phyloP scores from a whole-genome alignment of 1,140 invertebrate genomes.

The Brevipalpus yothersi region DNA sequence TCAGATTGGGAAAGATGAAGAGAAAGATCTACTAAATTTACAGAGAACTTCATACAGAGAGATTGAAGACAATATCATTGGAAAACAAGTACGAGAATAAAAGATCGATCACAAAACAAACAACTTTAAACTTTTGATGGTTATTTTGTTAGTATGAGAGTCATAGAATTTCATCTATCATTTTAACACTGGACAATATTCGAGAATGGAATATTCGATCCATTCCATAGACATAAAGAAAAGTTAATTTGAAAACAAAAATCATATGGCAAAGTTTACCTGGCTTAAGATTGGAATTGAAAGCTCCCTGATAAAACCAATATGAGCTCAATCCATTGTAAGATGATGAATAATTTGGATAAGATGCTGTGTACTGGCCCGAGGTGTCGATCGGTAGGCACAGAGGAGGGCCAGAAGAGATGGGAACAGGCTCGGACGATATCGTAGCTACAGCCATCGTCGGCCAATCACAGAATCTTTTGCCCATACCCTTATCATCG shows the following conservation, averaged over 20 bases:
- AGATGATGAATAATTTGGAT: background rate
- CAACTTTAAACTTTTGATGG: no score
- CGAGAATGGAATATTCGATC: no score
- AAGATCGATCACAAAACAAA: no score
- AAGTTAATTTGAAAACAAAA: background rate
- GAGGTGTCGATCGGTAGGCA: background rate
- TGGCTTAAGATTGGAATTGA: background rate
- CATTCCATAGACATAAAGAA: background rate
- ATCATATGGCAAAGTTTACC: background rate
- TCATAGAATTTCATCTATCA: no score
- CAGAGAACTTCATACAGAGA: no score
- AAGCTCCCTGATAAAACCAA: background rate
- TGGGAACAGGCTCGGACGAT: background rate
- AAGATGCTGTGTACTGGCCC: background rate
- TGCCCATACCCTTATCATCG: background rate
- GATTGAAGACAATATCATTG: no score
- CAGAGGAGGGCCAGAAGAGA: background rate
- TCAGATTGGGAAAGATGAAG: no score
- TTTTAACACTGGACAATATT: no score
- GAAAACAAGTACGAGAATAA: no score
- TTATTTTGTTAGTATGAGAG: no score
- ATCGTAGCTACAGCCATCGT: background rate
- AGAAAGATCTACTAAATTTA: no score
- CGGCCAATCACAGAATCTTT: background rate
- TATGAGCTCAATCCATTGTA: background rate